Evolutionary conservation across 2,888 invertebrate species (phyloP), one percentile per base, ranked within the genome.

Genomic region (Eupithecia subumbrata): DNA sequence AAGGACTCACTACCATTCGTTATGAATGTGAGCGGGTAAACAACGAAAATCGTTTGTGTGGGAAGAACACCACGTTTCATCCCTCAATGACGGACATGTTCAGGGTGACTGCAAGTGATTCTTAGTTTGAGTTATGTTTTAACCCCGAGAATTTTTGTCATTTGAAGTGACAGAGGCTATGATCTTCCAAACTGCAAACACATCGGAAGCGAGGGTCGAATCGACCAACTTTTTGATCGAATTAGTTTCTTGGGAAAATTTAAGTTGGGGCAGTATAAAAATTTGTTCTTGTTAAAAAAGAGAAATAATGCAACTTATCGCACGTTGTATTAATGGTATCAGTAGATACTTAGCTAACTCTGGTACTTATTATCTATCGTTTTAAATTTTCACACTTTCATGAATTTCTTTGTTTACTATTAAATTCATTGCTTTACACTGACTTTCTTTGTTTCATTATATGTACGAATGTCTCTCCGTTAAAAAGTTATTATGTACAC

Each of bases 141-240:
- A n/a, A 56, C 11, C 63, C 16, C 16, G 4, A 30, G 30, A 25
- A 14, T 16, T 63, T 30, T 30, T 30, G 30, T 25, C 30, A 34
- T 64, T 18, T 34, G 18, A 40, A 72, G 72, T 67, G 67, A 67
- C 67, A 52, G 16, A 37, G 37, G 72, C 66, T 34, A 34, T 30
- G 64, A 64, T 64, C 30, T 34, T 34, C 64, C 30, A 34, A 18
- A 64, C 69, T 16, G 69, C 43, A 69, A 34, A 69, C 45, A 63
- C 63, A 63, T 69, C 37, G 64, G 63, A 69, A 60, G 69, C 56
- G 30, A 67, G 66, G 67, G 66, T 48, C 60, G 48, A 71, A 69
- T 37, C 69, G 74, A 70, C 70, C 70, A 75, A 75, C 69, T 75
- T 75, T 75, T 75, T 72, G 76, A 76, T 76, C 70, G 60, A 73